Evolutionary conservation across 2,797 vertebrate genomes (phyloP).

Genomic region (Melanogrammus aeglefinus): DNA sequence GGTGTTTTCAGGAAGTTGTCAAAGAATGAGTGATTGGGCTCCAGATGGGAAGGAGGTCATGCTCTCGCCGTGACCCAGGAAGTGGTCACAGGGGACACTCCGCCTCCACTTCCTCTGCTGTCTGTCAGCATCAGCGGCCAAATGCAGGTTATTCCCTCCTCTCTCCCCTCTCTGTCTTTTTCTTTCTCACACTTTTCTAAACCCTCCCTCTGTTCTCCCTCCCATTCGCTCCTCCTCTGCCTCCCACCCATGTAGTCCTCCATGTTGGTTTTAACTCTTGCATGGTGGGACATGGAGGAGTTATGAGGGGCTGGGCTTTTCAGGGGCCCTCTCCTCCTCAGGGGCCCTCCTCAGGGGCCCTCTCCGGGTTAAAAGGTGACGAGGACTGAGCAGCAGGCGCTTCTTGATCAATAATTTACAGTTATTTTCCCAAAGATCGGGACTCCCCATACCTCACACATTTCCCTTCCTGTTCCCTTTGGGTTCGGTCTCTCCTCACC

Average conservation of each 20-base stretch:
- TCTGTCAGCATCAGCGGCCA: slow-evolving; percentile 75
- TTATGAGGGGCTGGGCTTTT: slow-evolving; percentile 53
- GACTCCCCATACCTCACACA: slow-evolving; percentile 46
- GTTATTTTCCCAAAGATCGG: slow-evolving; percentile 63
- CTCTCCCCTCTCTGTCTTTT: slow-evolving; percentile 26
- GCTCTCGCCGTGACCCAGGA: slow-evolving; percentile 95
- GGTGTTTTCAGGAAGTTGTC: slow-evolving; percentile 99
- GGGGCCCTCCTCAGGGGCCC: slow-evolving; percentile 30
- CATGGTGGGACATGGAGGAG: slow-evolving; percentile 68
- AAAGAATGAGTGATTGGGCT: slow-evolving; percentile 98
- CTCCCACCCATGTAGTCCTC: slow-evolving; percentile 48
- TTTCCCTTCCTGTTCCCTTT: slow-evolving; percentile 30
- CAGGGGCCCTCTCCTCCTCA: slow-evolving; percentile 31
- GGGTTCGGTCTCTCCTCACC: slow-evolving; percentile 33
- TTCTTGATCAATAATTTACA: slow-evolving; percentile 72
- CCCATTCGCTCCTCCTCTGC: slow-evolving; percentile 40
- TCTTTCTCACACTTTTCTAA: slow-evolving; percentile 13
- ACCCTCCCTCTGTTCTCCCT: slow-evolving; percentile 23
- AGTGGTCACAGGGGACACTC: slow-evolving; percentile 96
- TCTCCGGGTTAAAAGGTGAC: slow-evolving; percentile 68
- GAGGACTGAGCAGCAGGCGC: slow-evolving; percentile 49
- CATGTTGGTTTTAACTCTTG: slow-evolving; percentile 72
- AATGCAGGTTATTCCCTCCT: slow-evolving; percentile 61
- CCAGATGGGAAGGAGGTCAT: slow-evolving; percentile 98
- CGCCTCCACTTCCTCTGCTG: slow-evolving; percentile 85